Evolutionary conservation across 2,113 vertebrate species (phyloP).

Genomic region (Cyprinodon tularosa): DNA sequence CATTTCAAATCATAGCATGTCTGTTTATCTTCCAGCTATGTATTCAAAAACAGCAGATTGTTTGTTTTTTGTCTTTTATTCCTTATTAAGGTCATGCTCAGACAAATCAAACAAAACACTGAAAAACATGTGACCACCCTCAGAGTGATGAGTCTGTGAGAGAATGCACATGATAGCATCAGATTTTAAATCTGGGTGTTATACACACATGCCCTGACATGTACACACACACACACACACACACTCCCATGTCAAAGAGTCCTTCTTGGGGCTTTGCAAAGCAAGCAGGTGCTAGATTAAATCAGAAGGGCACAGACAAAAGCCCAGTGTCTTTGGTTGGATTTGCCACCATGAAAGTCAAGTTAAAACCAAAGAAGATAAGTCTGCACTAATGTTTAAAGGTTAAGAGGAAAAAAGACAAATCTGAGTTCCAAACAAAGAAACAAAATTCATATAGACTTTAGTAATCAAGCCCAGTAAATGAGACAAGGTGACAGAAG

Average conservation of each 20-base stretch:
- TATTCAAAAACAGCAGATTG: too few relatives aligned
- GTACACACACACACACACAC: constrained; percentile 25
- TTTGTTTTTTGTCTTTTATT: neutral
- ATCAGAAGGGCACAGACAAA: constrained; percentile 64
- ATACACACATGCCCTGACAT: constrained; percentile 17
- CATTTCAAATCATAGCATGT: neutral
- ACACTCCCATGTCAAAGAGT: constrained; percentile 64
- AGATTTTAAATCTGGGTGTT: constrained; percentile 36
- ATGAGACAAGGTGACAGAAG: neutral
- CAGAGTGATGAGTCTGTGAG: constrained; percentile 45
- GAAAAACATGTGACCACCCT: constrained; percentile 35
- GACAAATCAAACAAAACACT: constrained; percentile 1
- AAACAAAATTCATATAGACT: constrained; percentile 36
- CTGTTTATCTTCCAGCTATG: too few relatives aligned
- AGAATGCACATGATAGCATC: constrained; percentile 47
- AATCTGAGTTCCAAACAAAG: constrained; percentile 25
- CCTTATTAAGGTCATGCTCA: neutral
- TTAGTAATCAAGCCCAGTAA: constrained; percentile 5
- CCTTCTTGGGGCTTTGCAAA: constrained; percentile 71
- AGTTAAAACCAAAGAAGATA: constrained; percentile 63
- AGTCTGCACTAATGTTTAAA: constrained; percentile 37
- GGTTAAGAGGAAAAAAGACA: constrained; percentile 16
- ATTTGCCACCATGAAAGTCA: constrained; percentile 55
- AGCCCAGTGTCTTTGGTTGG: constrained; percentile 68
- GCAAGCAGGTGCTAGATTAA: constrained; percentile 77